These are phyloP conservation scores for Onychostoma macrolepis DNA, from an alignment of 2,113 vertebrate species.

Conservation along the genomic window DNA sequence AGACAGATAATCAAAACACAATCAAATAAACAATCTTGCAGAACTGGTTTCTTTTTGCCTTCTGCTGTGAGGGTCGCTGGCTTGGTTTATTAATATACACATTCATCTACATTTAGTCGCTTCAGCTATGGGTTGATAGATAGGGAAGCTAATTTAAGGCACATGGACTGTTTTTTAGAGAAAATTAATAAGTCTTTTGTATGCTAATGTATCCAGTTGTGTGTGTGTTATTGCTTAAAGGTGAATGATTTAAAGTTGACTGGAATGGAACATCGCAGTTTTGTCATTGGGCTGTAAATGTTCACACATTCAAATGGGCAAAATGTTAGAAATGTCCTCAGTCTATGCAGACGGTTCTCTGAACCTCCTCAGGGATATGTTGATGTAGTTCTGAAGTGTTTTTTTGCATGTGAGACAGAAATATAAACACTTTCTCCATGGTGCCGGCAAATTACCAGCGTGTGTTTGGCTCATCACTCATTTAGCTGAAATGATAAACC, in stretches of 20 bases:
- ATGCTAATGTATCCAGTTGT: not conserved
- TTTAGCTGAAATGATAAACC: constrained; percentile 24
- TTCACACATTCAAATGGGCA: constrained; percentile 16
- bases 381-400: not conserved
- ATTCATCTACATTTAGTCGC: not conserved
- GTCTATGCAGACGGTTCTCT: not conserved
- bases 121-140: not conserved
- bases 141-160: not conserved
- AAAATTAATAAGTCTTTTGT: not conserved
- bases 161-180: not conserved
- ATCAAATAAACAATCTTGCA: not conserved
- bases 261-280: not conserved
- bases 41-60: not conserved
- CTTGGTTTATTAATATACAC: not conserved
- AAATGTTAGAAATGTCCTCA: constrained; percentile 6
- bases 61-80: not conserved
- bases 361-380: not conserved
- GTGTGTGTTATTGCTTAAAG: not conserved
- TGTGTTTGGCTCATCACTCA: not conserved
- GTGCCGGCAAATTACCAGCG: not conserved
- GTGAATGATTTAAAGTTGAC: constrained; percentile 16
- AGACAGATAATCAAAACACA: constrained; percentile 3
- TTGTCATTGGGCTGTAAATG: constrained; percentile 28
- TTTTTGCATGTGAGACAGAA: not conserved
- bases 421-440: not conserved